phyloP scores from a whole-genome alignment of 2,797 vertebrate genomes.

The Mastacembelus armatus region DNA sequence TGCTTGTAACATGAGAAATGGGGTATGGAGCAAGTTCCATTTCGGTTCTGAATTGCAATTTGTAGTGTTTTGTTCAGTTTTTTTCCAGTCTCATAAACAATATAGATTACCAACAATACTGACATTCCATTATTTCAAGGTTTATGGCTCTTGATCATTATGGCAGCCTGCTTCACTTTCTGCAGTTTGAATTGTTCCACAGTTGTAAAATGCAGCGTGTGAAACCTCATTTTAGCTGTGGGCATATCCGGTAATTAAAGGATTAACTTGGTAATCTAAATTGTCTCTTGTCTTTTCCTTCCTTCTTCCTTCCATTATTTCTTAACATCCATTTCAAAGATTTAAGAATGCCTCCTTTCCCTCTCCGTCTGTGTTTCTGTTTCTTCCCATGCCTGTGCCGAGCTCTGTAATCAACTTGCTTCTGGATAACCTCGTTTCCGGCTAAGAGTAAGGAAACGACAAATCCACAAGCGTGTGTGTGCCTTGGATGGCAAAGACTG shows the following conservation, averaged over 20 bases:
- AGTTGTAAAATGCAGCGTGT: conserved; percentile 65
- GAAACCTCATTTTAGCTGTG: conserved; percentile 76
- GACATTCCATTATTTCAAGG: conserved; percentile 54
- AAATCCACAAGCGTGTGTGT: conserved; percentile 67
- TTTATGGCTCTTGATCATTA: conserved; percentile 58
- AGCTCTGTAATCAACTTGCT: conserved; percentile 77
- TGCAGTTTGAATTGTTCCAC: conserved; percentile 59
- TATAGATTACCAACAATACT: conserved; percentile 46
- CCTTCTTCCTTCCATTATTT: conserved; percentile 66
- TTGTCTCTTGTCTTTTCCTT: conserved; percentile 77
- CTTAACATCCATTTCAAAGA: conserved; percentile 76
- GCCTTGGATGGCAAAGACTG: conserved; percentile 66
- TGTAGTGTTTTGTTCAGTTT: conserved; percentile 34
- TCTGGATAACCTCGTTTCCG: conserved; percentile 74
- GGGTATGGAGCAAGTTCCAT: conserved; percentile 39
- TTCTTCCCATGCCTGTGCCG: conserved; percentile 40
- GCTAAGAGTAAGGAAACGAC: conserved; percentile 64
- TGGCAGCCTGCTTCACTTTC: conserved; percentile 50
- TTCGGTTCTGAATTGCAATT: conserved; percentile 41
- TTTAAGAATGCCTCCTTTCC: conserved; percentile 60
- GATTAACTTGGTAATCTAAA: conserved; percentile 86
- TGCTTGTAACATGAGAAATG: conserved; percentile 43
- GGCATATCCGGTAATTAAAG: conserved; percentile 83
- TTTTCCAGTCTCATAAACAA: conserved; percentile 38
- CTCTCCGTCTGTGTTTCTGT: conserved; percentile 30